Percentiles rank a stretch among this genome's conserved stretches.
Conservation (phyloP, 2,113 vertebrate genomes). For the Heloderma charlesbogerti region DNA sequence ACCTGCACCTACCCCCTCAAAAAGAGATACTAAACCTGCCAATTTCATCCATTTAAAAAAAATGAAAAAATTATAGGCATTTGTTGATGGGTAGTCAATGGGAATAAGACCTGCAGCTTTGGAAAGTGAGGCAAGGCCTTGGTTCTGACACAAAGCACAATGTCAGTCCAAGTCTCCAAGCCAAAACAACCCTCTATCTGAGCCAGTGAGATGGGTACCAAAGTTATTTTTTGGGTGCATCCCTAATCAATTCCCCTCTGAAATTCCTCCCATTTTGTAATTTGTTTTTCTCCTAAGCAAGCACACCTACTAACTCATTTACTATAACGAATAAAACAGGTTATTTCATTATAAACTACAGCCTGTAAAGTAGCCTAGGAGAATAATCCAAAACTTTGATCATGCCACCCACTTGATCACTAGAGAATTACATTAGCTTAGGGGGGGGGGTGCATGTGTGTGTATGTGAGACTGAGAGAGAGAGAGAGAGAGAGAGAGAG, state of each 20-base stretch:
- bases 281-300: neutral
- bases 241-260: neutral
- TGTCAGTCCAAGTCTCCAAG: neutral
- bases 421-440: neutral
- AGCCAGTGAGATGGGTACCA: neutral
- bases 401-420: neutral
- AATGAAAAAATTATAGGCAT: neutral
- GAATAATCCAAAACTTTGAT: neutral
- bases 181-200: neutral
- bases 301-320: neutral
- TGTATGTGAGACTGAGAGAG: no score
- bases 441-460: neutral
- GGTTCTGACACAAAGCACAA: neutral
- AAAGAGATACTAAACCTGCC: neutral
- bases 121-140: neutral
- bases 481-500: neutral
- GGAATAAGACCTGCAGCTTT: neutral
- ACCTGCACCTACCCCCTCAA: neutral
- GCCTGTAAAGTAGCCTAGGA: neutral
- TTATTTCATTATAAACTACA: neutral
- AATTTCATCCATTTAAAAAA: neutral
- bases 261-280: neutral
- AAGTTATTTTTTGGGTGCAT: neutral
- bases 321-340: conserved; percentile 1
- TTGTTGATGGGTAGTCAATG: neutral